Base-by-base conservation (phyloP, 2,113 vertebrate species). In the Rhynchomys soricoides region DNA sequence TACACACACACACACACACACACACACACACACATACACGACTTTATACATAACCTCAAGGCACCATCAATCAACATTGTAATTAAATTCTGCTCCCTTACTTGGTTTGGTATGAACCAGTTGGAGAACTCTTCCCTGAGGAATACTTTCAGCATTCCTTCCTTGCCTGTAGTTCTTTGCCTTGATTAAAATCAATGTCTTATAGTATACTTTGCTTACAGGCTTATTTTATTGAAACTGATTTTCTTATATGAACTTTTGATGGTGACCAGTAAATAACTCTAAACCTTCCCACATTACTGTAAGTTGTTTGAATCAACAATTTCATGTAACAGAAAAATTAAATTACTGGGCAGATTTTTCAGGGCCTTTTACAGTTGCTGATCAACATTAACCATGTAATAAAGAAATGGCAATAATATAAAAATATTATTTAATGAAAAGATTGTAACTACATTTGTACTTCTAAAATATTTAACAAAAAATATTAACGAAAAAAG, bases 391-490 rank as follows among this genome's bases (percentile, higher is more conserved):
- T 7, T 74, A 70, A 75, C 37, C 86, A 83, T 55, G 66, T 15
- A 71, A 82, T 86, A 86, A 90, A 73, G 79, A n/a, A 31, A 50
- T 85, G 7, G 43, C 6, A 79, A 75, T 86, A 48, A 74, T 90
- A 48, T 26, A 74, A 86, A 59, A 86, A 78, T 48, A 68, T 71
- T 81, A 75, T 13, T 90, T 59, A 5, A 73, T 74, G 16, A 52
- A 95, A 95, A 73, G 19, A 22, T 89, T 37, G 21, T 91, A 79
- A 68, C 8, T 29, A 79, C 50, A 66, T 43, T 95, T 92, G 78
- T 87, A 52, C 34, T 82, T 86, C 62, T 94, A 81, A 93, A 89
- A 34, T 88, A 88, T 15, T 88, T 9, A 70, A 86, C 2, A 62
- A 52, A 87, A 85, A 1, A 26, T 37, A 11, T 7, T 4, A 40